Base-by-base conservation (phyloP, 1,140 invertebrate genomes). In the Pseudobourletiella spinata region DNA sequence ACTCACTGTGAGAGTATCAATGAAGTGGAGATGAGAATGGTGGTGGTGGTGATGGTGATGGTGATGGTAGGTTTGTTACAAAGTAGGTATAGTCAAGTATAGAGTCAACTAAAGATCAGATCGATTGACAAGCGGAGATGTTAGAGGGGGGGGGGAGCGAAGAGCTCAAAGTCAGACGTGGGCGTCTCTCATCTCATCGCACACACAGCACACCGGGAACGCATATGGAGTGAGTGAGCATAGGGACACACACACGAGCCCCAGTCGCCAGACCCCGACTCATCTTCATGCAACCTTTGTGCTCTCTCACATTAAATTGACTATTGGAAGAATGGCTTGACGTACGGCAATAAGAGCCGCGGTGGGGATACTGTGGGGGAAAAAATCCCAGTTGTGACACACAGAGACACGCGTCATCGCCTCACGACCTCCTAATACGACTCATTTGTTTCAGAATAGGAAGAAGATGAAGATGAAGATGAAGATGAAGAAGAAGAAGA, bases 361-460 rank as follows among this genome's bases (percentile, higher is more conserved):
- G 22, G 56, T 16, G 18, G 22, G 22, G 44, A 46, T n/a, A 14
- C 18, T 18, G 29, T 44, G 6, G 35, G 24, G 28, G n/a, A 22
- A 26, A 58, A 58, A 58, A 42, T 3, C 16, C 15, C 24, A 28
- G 25, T 43, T 46, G 57, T 56, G 65, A 65, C 59, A 68, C 44
- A n/a, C n/a, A 46, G 57, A 32, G 62, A 61, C 66, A 65, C 66
- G 63, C 63, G 66, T 68, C 66, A 68, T 62, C 65, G 54, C 61
- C 52, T 68, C 63, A 57, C 66, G 63, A 68, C 62, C 66, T 68
- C 63, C 66, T 64, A 63, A 67, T 63, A 67, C 56, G 57, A 60
- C 65, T 67, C 65, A 67, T 67, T 67, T 67, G 65, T 67, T 67
- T 63, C 52, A 55, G 16, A 55, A 6, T 11, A 48, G 46, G 18